Conservation (phyloP, 2,797 vertebrate genomes). For the Sebastes itinus region DNA sequence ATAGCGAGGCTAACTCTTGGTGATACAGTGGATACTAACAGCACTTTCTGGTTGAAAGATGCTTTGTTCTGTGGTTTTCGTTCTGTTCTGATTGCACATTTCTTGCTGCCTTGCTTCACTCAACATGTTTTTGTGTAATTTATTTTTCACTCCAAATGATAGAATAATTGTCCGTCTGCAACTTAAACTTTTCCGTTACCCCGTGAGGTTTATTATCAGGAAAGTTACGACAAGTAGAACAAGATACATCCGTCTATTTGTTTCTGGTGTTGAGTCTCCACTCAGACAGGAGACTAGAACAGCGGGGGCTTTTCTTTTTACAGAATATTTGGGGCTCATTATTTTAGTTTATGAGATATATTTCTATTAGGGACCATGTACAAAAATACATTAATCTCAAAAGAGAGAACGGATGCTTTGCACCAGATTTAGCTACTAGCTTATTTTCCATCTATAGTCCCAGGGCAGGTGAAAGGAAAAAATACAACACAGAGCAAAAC, state of each 20-base stretch:
- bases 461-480: too few species aligned
- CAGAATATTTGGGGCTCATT: not conserved
- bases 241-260: not conserved
- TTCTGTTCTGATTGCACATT: constrained; percentile 23
- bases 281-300: not conserved
- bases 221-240: not conserved
- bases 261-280: not conserved
- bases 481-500: too few species aligned
- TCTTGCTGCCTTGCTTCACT: not conserved
- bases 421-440: too few species aligned
- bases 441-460: too few species aligned
- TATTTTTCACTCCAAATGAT: not conserved
- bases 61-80: constrained; percentile 5
- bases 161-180: not conserved
- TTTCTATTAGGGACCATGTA: too few species aligned
- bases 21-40: constrained; percentile 20
- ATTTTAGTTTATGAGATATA: not conserved
- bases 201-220: not conserved
- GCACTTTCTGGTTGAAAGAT: not conserved
- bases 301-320: not conserved
- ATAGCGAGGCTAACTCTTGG: not conserved
- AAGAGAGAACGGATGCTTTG: too few species aligned
- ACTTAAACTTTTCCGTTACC: not conserved
- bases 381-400: too few species aligned
- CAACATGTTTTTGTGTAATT: not conserved